Base-by-base conservation (phyloP, 2,888 invertebrate species). In the Pseudeuparius sepicola region DNA sequence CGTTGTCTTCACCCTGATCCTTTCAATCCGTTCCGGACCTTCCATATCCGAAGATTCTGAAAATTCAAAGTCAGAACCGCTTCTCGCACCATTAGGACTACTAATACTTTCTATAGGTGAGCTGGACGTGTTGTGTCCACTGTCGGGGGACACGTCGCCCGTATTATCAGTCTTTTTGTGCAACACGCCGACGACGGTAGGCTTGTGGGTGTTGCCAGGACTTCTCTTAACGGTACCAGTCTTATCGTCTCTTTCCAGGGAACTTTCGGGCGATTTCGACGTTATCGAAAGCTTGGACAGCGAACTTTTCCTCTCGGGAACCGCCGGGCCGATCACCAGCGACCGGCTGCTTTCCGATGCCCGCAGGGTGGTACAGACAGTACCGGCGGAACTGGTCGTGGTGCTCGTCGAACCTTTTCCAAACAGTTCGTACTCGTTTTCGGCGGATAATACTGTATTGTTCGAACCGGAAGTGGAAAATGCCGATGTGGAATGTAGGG, bases 341-440 rank as follows among this genome's bases (percentile, higher is more conserved):
- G 75, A 76, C 45, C 70, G 65, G 48, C 71, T 73, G 50, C 77
- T 77, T 36, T 71, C 71, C 23, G 75, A 72, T 6, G 81, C 80
- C 66, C 81, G 68, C 35, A 87, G 58, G 2, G 87, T 82, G 1
- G 87, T 88, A 53, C 87, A 88, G 12, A 89, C 87, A 0, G 89
- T 89, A 33, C 88, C 88, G 26, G 87, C 87, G 1, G 88, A 88
- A 55, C 88, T 88, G 1, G 88, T 86, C 0, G 89, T 89, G 1
- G 89, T 89, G 32, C 86, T 87, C 1, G 89, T 89, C 2, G 86
- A 87, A 3, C 89, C 89, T 62, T 84, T 79, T n/a, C 89, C 89
- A 56, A 87, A 90, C 20, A 89, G 64, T 62, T 89, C 89, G 54
- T 89, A 89, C 58, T 89, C 88, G 57, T 84, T 88, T 63, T 89